Evolutionary conservation across 2,113 vertebrate genomes (phyloP).

Genomic region (Cinclus cinclus): DNA sequence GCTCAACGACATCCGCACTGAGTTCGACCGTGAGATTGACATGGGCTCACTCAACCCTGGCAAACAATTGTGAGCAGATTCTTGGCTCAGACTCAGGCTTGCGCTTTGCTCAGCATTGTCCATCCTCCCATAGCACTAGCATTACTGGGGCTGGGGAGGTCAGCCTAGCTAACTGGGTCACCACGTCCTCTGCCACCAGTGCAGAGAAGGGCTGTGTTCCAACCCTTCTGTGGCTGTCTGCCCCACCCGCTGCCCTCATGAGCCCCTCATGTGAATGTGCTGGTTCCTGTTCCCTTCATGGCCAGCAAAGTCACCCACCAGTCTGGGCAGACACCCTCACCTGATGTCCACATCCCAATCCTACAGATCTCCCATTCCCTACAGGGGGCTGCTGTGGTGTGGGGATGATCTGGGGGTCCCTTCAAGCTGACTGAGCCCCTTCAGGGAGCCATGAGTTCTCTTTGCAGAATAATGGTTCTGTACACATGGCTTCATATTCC

Average conservation of each 20-base stretch:
- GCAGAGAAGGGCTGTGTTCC: neutral
- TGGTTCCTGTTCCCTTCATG: neutral
- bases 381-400: fast-evolving
- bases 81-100: neutral
- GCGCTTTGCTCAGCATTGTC: neutral
- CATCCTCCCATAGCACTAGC: neutral
- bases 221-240: neutral
- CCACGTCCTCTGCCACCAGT: neutral
- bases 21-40: constrained; percentile 91
- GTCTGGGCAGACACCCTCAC: neutral
- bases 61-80: constrained; percentile 88
- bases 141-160: neutral
- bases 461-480: neutral
- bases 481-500: neutral
- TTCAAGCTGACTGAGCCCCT: neutral
- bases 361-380: neutral
- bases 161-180: constrained; percentile 39
- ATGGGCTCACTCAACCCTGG: constrained; percentile 93
- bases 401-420: neutral
- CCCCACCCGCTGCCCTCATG: fast-evolving
- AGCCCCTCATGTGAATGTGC: neutral
- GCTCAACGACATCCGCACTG: constrained; percentile 87
- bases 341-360: neutral
- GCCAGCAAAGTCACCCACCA: neutral
- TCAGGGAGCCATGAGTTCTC: neutral